A percentile compares a stretch with the other conserved stretches of the same genome.
Conservation (phyloP, 35 echinoderm and acorn worm species). For the Hemicentrotus pulcherrimus region DNA sequence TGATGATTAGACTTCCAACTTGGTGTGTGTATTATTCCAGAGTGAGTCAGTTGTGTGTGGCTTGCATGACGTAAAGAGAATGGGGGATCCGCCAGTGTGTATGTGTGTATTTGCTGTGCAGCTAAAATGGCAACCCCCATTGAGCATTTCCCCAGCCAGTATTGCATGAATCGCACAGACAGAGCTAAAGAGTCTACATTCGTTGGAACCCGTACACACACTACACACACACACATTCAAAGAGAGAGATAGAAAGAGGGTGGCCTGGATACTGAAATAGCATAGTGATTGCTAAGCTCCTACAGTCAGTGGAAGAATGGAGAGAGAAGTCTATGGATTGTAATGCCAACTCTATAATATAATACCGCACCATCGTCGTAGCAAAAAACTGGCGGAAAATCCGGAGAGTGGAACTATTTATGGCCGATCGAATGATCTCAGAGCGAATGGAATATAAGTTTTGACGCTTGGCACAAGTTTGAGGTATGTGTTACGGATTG, state of each 20-base stretch:
- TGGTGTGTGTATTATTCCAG: neutral
- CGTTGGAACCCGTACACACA: neutral
- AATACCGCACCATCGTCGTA: neutral
- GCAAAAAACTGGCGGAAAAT: neutral
- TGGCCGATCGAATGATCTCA: neutral
- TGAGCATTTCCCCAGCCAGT: neutral
- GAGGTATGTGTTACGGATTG: neutral
- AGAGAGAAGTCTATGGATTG: neutral
- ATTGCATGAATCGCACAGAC: slow-evolving; percentile 26
- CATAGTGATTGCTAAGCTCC: neutral
- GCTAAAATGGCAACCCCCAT: neutral
- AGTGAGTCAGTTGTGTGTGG: neutral
- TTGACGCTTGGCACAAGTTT: neutral
- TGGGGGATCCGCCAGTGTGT: neutral
- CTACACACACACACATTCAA: neutral
- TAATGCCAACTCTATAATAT: neutral
- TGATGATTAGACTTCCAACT: neutral
- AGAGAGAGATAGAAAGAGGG: slow-evolving; percentile 34
- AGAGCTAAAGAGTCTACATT: neutral
- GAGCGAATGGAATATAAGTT: neutral
- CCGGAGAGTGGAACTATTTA: neutral
- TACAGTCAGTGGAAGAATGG: neutral
- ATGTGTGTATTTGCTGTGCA: slow-evolving; percentile 27
- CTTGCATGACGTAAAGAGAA: neutral
- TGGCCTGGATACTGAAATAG: slow-evolving; percentile 1